A percentile compares a stretch with the other conserved stretches of the same genome.
Evolutionary conservation across 2,888 invertebrate genomes (phyloP).

Genomic region (Pelosia muscerda): DNA sequence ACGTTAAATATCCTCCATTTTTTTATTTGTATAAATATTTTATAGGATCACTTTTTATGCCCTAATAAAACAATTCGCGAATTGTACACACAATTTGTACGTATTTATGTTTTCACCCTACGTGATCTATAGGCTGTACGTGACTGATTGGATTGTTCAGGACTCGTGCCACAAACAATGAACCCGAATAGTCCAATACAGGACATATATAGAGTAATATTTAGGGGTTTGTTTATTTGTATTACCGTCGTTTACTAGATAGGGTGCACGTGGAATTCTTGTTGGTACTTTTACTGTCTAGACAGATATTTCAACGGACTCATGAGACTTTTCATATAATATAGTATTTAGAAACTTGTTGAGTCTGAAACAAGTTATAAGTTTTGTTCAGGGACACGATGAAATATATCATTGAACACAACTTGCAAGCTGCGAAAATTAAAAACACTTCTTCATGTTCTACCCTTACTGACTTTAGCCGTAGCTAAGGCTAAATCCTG

Average conservation of each 20-base stretch:
- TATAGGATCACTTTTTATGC: too few species aligned
- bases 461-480: too few species aligned
- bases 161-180: conserved; percentile 8
- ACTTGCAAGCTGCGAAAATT: background rate
- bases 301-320: conserved; percentile 40
- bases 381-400: background rate
- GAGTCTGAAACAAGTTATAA: background rate
- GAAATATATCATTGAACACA: background rate
- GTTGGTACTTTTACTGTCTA: conserved; percentile 24
- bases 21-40: too few species aligned
- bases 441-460: background rate
- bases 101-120: background rate
- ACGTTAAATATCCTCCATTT: too few species aligned
- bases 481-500: too few species aligned
- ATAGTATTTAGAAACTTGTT: conserved; percentile 5
- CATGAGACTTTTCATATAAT: conserved; percentile 12
- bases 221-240: background rate
- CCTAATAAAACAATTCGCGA: too few species aligned
- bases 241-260: conserved; percentile 13
- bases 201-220: background rate
- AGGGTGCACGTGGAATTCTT: conserved; percentile 13
- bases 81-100: background rate
- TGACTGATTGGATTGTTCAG: background rate
- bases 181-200: background rate
- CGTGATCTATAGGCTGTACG: conserved; percentile 6